Evolutionary conservation across 1,140 invertebrate species (phyloP).

Genomic region (Leptoteleia sp.): DNA sequence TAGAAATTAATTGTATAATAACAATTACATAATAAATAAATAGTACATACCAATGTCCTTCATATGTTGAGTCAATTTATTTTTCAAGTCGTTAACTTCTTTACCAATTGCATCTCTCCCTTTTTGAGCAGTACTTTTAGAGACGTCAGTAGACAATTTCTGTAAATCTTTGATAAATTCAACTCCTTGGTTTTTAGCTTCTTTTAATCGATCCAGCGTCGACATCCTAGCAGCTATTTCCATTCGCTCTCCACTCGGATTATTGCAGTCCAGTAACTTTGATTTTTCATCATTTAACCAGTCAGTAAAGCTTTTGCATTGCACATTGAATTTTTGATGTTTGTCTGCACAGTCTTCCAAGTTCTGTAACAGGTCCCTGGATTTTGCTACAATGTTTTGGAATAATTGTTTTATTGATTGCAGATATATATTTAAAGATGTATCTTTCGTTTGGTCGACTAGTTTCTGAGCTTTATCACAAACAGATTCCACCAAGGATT

Average conservation of each 20-base stretch:
- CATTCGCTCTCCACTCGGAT: constrained; percentile 89
- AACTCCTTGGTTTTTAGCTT: constrained; percentile 86
- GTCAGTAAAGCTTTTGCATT: constrained; percentile 88
- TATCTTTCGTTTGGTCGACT: constrained; percentile 93
- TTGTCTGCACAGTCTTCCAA: constrained; percentile 92
- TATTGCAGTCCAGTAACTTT: constrained; percentile 88
- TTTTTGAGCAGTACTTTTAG: constrained; percentile 90
- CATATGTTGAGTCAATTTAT: constrained; percentile 84
- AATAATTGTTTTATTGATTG: constrained; percentile 95
- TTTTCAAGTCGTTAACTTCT: constrained; percentile 87
- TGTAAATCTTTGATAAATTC: constrained; percentile 87
- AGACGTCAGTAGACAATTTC: constrained; percentile 85
- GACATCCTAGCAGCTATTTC: constrained; percentile 89
- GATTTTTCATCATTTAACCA: constrained; percentile 90
- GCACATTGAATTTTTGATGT: constrained; percentile 89
- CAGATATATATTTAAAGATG: constrained; percentile 91
- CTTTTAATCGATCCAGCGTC: constrained; percentile 85
- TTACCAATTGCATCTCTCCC: constrained; percentile 87
- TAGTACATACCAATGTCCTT: constrained; percentile 83
- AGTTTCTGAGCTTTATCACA: constrained; percentile 95
- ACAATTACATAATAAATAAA: not conserved
- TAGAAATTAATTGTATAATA: no score
- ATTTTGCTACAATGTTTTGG: constrained; percentile 92
- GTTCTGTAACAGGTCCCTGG: constrained; percentile 91
- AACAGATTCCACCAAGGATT: constrained; percentile 92